Conservation (phyloP, 2,113 vertebrate genomes). For the Corythaixoides concolor region DNA sequence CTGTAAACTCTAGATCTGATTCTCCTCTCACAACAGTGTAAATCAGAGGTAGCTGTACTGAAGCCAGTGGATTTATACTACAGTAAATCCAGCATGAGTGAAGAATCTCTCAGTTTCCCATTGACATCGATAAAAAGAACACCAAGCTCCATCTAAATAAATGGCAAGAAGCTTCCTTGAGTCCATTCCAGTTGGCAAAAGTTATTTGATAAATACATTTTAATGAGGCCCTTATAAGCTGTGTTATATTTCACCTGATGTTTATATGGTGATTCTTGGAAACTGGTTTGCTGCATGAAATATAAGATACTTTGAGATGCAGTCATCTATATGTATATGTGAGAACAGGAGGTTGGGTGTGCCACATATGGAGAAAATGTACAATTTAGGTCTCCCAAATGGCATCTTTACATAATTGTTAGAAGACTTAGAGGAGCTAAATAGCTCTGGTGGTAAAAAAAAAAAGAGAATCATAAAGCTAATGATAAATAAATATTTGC, state of each 20-base stretch:
- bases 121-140: not conserved
- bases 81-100: not conserved
- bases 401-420: not conserved
- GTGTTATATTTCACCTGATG: slow-evolving; percentile 15
- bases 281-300: slow-evolving; percentile 17
- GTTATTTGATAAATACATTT: slow-evolving; percentile 9
- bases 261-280: slow-evolving; percentile 12
- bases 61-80: not conserved
- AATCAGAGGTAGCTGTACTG: not conserved
- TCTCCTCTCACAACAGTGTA: not conserved
- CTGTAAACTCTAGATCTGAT: not conserved
- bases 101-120: not conserved
- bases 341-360: slow-evolving; percentile 24
- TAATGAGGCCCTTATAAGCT: slow-evolving; percentile 10
- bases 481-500: slow-evolving; percentile 46
- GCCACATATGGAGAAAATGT: not conserved
- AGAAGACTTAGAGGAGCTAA: not conserved
- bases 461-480: not conserved
- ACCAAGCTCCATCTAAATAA: not conserved
- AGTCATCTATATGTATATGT: not conserved
- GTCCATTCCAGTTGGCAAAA: not conserved
- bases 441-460: not conserved
- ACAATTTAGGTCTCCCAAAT: not conserved
- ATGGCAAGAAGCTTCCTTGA: not conserved
- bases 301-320: not conserved